phyloP scores from a whole-genome alignment of 1,140 invertebrate genomes.

The Frieseomelitta varia region DNA sequence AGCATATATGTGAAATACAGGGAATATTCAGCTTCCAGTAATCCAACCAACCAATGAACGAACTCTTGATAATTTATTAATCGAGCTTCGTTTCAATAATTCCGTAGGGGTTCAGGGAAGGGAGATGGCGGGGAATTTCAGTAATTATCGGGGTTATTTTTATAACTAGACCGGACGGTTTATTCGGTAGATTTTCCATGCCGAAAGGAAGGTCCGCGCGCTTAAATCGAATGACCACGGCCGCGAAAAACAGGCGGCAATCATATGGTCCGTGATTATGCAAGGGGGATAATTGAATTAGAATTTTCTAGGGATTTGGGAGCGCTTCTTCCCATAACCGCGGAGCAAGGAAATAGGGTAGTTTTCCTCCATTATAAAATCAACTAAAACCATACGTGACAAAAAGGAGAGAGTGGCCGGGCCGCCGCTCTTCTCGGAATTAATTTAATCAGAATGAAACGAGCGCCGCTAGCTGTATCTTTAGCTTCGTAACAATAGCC shows the following conservation, averaged over 20 bases:
- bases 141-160: conserved; percentile 12
- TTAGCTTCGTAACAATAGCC: conserved; percentile 60
- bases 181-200: conserved; percentile 12
- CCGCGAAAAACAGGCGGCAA: conserved; percentile 65
- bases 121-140: neutral
- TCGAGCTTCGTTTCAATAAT: neutral
- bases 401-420: conserved; percentile 63
- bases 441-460: conserved; percentile 69
- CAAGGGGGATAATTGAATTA: conserved; percentile 74
- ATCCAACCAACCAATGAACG: too few relatives aligned
- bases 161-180: neutral
- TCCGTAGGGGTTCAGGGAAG: neutral
- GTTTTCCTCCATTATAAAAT: conserved; percentile 73
- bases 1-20: too few relatives aligned
- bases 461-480: conserved; percentile 48
- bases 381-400: conserved; percentile 74
- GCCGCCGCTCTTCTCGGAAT: conserved; percentile 53
- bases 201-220: conserved; percentile 14
- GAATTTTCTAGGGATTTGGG: conserved; percentile 68
- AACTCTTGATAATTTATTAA: neutral
- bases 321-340: conserved; percentile 61
- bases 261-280: conserved; percentile 70
- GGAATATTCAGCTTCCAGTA: too few relatives aligned
- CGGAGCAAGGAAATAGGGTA: conserved; percentile 60
- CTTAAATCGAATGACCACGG: conserved; percentile 29